A percentile compares a stretch with the other conserved stretches of the same genome.
phyloP scores from a whole-genome alignment of 2,797 vertebrate species.

The Ataeniobius toweri region DNA sequence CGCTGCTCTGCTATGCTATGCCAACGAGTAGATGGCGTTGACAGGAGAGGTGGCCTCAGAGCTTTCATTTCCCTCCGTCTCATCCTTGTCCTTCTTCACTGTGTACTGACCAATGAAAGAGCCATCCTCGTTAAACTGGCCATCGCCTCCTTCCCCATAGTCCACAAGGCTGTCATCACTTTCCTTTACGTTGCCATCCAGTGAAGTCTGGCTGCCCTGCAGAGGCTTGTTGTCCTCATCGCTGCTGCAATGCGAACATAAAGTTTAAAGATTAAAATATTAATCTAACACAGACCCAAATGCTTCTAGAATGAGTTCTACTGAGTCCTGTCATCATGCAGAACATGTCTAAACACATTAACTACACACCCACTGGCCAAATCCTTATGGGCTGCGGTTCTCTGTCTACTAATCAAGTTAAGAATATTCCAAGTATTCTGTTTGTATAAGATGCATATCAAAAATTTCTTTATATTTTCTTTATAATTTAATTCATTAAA shows the following conservation, averaged over 20 bases:
- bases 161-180: slow-evolving; percentile 98
- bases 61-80: slow-evolving; percentile 98
- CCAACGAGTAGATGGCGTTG: slow-evolving; percentile 96
- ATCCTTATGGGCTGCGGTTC: neutral
- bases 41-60: slow-evolving; percentile 97
- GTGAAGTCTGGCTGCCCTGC: slow-evolving; percentile 95
- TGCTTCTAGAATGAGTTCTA: neutral
- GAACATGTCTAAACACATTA: neutral
- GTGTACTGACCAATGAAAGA: slow-evolving; percentile 99
- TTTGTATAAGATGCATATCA: no score
- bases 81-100: slow-evolving; percentile 98
- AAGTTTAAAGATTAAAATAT: neutral
- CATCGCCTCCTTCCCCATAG: slow-evolving; percentile 96
- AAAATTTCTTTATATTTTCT: neutral
- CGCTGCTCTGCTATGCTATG: slow-evolving; percentile 81
- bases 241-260: slow-evolving; percentile 78
- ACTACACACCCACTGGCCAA: no score
- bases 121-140: slow-evolving; percentile 97
- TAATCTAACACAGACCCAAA: neutral
- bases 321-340: neutral
- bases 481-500: neutral
- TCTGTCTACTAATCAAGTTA: neutral
- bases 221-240: slow-evolving; percentile 99
- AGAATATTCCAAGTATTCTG: no score
- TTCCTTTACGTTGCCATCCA: slow-evolving; percentile 96